These are phyloP conservation scores for Phoenoteleia sp. DNA, from an alignment of 2,888 invertebrate genomes.

Conservation along the genomic window DNA sequence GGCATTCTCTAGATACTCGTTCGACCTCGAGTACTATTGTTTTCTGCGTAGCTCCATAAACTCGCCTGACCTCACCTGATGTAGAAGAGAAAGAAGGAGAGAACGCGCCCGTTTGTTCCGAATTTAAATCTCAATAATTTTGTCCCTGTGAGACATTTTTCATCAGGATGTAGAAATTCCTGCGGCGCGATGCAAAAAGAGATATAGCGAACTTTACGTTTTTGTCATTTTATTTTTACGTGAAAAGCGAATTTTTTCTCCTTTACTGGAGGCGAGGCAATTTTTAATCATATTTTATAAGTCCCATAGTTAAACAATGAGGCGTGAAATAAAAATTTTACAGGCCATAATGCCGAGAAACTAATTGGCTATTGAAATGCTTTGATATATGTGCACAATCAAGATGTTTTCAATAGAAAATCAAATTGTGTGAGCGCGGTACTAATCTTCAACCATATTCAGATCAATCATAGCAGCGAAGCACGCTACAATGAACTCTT, in stretches of 20 bases:
- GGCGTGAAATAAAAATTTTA: neutral
- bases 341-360: neutral
- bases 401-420: slow-evolving; percentile 68
- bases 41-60: slow-evolving; percentile 61
- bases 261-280: no score
- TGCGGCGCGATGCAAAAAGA: no score
- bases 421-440: slow-evolving; percentile 69
- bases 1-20: slow-evolving; percentile 71
- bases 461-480: slow-evolving; percentile 42
- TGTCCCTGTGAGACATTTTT: slow-evolving; percentile 28
- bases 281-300: no score
- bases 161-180: no score
- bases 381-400: slow-evolving; percentile 62
- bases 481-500: slow-evolving; percentile 77
- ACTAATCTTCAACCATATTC: slow-evolving; percentile 58
- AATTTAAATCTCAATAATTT: slow-evolving; percentile 50
- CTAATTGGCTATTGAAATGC: slow-evolving; percentile 49
- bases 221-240: no score
- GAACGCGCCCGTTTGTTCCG: neutral
- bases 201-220: no score
- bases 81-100: slow-evolving; percentile 18
- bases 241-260: no score
- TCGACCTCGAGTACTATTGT: slow-evolving; percentile 71
- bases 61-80: slow-evolving; percentile 59
- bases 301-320: no score